These are phyloP conservation scores for Danaus plexippus DNA, from an alignment of 1,140 invertebrate genomes.

Conservation along the genomic window DNA sequence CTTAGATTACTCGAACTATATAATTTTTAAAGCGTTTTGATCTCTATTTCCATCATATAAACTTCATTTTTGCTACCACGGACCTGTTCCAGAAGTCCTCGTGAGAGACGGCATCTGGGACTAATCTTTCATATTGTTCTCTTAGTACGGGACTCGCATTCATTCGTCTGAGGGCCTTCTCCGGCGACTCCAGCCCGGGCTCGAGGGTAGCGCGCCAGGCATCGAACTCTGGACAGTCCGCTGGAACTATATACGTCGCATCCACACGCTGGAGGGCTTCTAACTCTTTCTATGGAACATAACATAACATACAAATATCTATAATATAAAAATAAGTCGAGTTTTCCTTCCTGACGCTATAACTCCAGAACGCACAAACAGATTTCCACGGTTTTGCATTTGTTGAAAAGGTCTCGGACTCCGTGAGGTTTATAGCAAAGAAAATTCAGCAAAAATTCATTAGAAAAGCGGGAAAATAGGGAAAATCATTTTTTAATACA, in stretches of 20 bases:
- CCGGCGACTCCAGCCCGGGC: conserved; percentile 30
- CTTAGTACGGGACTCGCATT: conserved; percentile 62
- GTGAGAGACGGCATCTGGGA: conserved; percentile 71
- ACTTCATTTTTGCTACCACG: conserved; percentile 5
- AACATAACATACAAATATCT: conserved; percentile 8
- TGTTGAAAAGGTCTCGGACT: too few species aligned
- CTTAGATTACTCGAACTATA: background rate
- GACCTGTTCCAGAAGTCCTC: conserved; percentile 74
- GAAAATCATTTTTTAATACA: too few species aligned
- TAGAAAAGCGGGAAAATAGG: too few species aligned
- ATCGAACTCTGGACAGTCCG: conserved; percentile 50
- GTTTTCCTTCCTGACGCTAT: too few species aligned
- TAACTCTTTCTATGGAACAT: conserved; percentile 54
- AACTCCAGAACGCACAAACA: too few species aligned
- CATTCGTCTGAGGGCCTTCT: conserved; percentile 55
- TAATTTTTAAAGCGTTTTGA: background rate
- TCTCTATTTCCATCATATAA: too few species aligned
- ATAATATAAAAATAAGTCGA: too few species aligned
- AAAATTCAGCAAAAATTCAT: too few species aligned
- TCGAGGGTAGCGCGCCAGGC: conserved; percentile 50
- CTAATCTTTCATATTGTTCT: conserved; percentile 69
- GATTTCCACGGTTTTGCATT: too few species aligned
- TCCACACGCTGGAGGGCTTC: conserved; percentile 66
- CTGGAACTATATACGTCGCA: conserved; percentile 65
- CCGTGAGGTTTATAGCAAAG: too few species aligned